Evolutionary conservation across 23 tunicate genomes (phyloP).

Genomic region (Styela plicata): DNA sequence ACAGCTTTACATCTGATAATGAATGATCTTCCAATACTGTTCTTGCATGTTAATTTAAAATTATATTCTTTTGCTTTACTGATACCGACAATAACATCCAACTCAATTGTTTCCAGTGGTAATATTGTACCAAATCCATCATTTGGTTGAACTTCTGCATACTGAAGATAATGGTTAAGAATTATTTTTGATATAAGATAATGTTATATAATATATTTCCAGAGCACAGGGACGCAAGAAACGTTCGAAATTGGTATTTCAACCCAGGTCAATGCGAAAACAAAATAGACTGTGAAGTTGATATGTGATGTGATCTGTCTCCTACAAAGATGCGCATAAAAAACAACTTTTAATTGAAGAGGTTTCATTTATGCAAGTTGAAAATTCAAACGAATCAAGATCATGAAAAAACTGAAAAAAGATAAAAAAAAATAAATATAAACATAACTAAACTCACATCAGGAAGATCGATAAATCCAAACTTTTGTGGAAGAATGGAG

Average conservation of each 20-base stretch:
- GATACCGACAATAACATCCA: conserved; percentile 72
- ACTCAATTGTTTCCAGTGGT: conserved; percentile 76
- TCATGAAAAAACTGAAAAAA: neutral
- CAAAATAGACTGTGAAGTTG: no score
- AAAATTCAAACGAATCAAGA: no score
- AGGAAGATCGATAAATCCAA: conserved; percentile 75
- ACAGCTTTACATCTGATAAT: conserved; percentile 57
- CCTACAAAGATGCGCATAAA: no score
- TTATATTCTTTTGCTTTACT: conserved; percentile 71
- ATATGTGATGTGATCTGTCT: no score
- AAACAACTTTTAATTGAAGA: no score
- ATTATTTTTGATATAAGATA: no score
- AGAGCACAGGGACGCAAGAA: no score
- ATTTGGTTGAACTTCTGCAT: conserved; percentile 90
- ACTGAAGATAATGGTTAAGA: no score
- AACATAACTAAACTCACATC: conserved; percentile 55
- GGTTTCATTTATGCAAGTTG: no score
- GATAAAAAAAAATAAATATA: neutral
- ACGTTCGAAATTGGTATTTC: no score
- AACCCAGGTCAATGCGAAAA: no score
- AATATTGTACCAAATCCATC: conserved; percentile 90
- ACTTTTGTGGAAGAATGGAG: conserved; percentile 80
- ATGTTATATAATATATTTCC: no score
- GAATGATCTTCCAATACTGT: conserved; percentile 61
- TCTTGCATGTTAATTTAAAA: conserved; percentile 60